phyloP scores from a whole-genome alignment of 2,888 invertebrate genomes.

The Lepidochrysops patricia region DNA sequence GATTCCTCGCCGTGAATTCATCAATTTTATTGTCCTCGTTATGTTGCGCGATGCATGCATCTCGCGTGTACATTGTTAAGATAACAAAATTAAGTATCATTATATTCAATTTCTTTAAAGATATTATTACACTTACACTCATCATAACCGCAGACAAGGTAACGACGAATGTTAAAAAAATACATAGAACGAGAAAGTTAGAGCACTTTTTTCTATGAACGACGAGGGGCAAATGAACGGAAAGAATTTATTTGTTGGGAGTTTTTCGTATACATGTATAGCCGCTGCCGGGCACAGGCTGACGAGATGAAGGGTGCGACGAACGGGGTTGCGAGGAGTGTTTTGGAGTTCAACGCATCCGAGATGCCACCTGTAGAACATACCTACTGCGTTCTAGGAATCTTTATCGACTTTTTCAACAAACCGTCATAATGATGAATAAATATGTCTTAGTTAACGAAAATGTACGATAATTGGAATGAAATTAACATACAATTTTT shows the following conservation, averaged over 20 bases:
- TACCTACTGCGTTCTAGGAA: slow-evolving; percentile 9
- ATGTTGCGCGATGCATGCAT: background rate
- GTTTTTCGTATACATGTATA: slow-evolving; percentile 40
- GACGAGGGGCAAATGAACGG: slow-evolving; percentile 48
- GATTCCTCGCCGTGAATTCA: background rate
- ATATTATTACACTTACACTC: background rate
- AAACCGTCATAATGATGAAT: background rate
- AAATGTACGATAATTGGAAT: background rate
- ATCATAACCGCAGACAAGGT: background rate
- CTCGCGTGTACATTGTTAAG: background rate
- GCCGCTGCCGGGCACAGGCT: slow-evolving; percentile 37
- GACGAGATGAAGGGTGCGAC: slow-evolving; percentile 32
- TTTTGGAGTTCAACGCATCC: slow-evolving; percentile 57
- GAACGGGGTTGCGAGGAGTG: slow-evolving; percentile 36
- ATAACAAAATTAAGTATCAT: background rate
- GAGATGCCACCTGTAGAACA: slow-evolving; percentile 17
- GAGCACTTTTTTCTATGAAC: slow-evolving; percentile 38
- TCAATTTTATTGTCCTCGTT: background rate
- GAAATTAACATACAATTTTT: too few relatives aligned
- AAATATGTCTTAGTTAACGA: background rate
- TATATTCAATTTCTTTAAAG: background rate
- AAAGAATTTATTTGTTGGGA: slow-evolving; percentile 42
- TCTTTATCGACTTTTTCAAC: background rate
- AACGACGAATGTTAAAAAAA: background rate
- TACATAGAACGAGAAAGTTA: background rate